phyloP scores from a whole-genome alignment of 2,888 invertebrate genomes.

The Helicoverpa assulta region DNA sequence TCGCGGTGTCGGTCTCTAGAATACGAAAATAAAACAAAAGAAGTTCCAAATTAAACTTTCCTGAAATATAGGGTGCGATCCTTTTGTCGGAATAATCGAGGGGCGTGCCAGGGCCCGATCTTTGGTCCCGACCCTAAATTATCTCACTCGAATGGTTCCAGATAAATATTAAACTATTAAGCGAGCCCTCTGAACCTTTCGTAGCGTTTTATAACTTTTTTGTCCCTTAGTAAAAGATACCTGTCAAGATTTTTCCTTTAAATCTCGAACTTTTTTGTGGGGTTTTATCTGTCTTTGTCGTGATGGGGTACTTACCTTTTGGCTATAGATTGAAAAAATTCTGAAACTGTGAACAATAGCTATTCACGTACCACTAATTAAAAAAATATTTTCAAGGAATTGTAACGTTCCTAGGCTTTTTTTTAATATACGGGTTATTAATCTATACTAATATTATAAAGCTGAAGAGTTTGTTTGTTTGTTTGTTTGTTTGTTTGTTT shows the following conservation, averaged over 20 bases:
- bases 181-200: constrained; percentile 49
- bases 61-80: constrained; percentile 64
- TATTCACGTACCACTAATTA: no score
- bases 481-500: no score
- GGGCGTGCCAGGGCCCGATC: constrained; percentile 67
- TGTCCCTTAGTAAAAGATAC: constrained; percentile 31
- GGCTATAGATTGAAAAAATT: constrained; percentile 12
- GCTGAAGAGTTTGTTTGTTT: no score
- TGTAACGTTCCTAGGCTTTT: no score
- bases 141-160: constrained; percentile 72
- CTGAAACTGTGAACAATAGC: constrained; percentile 1
- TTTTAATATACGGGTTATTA: neutral
- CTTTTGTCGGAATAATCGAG: constrained; percentile 71
- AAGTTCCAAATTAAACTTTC: constrained; percentile 72
- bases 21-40: constrained; percentile 69
- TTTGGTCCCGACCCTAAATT: constrained; percentile 72
- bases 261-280: constrained; percentile 36
- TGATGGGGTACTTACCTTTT: neutral
- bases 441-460: no score
- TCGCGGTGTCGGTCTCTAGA: constrained; percentile 36
- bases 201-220: constrained; percentile 59
- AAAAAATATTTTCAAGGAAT: no score
- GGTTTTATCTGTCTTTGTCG: constrained; percentile 15
- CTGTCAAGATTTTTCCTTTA: constrained; percentile 30
- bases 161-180: constrained; percentile 80